Base-by-base conservation (phyloP, 35 echinoderm and acorn worm species). In the Ophiothrix spiculata region DNA sequence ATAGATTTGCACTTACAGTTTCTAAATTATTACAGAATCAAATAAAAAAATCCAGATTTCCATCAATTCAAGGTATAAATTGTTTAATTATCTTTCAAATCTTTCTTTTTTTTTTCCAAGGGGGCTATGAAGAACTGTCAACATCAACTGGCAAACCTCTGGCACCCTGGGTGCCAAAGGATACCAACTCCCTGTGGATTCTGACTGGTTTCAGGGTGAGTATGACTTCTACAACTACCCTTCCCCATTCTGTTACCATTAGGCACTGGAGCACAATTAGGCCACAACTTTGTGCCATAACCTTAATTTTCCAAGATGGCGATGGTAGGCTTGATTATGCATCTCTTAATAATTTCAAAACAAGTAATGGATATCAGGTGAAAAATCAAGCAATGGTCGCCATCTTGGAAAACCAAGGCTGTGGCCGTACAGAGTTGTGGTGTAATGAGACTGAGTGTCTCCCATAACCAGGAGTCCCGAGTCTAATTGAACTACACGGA, bases 111-210 rank as follows among this genome's bases (percentile, higher is more conserved):
- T 31, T 8, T 37, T 54, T 21, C 31, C 15, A 4, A 84, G 81
- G 49, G 36, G 81, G 81, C n/a, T 84, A 84, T 10, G 37, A 33
- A 37, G 81, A 84, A 28, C 23, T 84, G 14, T 31, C 25, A 21
- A 84, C 81, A 0, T 64, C 32, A 15, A 84, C 81, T 19, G 81
- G 81, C 32, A 84, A 84, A 17, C 81, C 81, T 31, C 36, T 84
- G 15, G 81, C 13, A 0, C 81, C 81, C 0, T 84, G 81, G 81
- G 32, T 84, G 25, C 81, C 37, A 0, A 39, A 42, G 15, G 81
- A 64, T 42, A 60, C 36, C 15, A 84, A 84, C 4, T 37, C 42
- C 37, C 14, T 63, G 25, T 84, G 54, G 46, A 84, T 84, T 37
- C 45, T 84, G 11, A 84, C 81, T 19, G 42, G 28, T 64, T 84